Base-by-base conservation (phyloP, 2,113 vertebrate species). In the Mugil cephalus region DNA sequence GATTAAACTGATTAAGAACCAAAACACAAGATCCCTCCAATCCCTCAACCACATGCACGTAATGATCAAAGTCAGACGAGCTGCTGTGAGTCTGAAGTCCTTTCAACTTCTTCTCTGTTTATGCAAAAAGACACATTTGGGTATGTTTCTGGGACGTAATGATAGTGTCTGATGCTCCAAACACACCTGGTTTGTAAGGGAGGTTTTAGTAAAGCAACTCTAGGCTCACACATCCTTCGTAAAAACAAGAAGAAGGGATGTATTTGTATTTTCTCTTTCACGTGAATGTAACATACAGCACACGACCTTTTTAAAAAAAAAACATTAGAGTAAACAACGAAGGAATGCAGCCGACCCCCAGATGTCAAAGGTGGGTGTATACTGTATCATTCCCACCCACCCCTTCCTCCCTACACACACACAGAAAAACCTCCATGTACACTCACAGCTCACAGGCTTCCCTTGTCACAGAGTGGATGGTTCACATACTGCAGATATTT, bases 161-260 rank as follows among this genome's bases (percentile, higher is more conserved):
- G 71, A 88, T 72, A 69, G 86, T n/a, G 59, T 74, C 73, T 42
- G 42, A 71, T 62, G 17, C 56, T 10, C 6, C 17, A 35, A 38
- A 61, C 65, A 84, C 86, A 87, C 73, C 86, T 91, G 83, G 79
- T 87, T 38, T 67, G 43, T 17, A 6, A 18, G 24, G 39, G 13
- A 47, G 35, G 8, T 17, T 52, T 77, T 62, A 39, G 40, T 12
- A 40, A 40, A 36, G 24, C n/a, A 48, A 52, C 1, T 14, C 47
- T 38, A 12, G 35, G 61, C 85, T 83, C 52, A 79, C 40, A 47
- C 12, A 13, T 50, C 21, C 42, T 17, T 67, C 18, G 21, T 81
- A 78, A 83, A 82, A 3, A 18, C 21, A 14, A 38, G 46, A 6
- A 52, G 39, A 30, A 52, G 10, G n/a, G n/a, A 56, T 9, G 13